Evolutionary conservation across 2,888 invertebrate genomes (phyloP).

Genomic region (Labia minor): DNA sequence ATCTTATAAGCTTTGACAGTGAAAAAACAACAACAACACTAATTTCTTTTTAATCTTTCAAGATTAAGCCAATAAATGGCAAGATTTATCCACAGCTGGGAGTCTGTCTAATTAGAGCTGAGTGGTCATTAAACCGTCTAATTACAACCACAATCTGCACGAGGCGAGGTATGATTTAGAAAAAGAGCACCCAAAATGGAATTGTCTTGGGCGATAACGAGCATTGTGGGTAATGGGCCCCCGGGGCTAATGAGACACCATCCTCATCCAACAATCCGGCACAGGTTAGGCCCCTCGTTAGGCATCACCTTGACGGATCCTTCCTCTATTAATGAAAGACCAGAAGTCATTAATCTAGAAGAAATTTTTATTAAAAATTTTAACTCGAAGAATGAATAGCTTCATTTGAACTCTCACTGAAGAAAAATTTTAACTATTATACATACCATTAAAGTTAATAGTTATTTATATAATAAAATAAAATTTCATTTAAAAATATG

Average conservation of each 20-base stretch:
- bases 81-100: not conserved
- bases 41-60: not conserved
- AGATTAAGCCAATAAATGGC: constrained; percentile 6
- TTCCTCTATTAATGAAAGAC: not conserved
- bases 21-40: not conserved
- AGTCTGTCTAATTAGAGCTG: not conserved
- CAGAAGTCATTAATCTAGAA: not conserved
- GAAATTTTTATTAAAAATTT: no score
- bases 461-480: no score
- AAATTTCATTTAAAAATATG: no score
- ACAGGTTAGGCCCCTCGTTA: constrained; percentile 4
- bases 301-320: not conserved
- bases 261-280: not conserved
- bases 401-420: no score
- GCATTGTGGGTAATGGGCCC: not conserved
- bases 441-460: no score
- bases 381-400: no score
- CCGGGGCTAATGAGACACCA: not conserved
- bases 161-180: not conserved
- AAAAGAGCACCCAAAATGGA: not conserved
- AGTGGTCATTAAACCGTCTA: not conserved
- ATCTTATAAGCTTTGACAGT: no score
- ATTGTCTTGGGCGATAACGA: not conserved
- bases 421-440: no score
- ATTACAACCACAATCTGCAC: constrained; percentile 13